Evolutionary conservation across 2,113 vertebrate genomes (phyloP), one percentile per base, ranked within the genome.

Genomic region (Pica pica): DNA sequence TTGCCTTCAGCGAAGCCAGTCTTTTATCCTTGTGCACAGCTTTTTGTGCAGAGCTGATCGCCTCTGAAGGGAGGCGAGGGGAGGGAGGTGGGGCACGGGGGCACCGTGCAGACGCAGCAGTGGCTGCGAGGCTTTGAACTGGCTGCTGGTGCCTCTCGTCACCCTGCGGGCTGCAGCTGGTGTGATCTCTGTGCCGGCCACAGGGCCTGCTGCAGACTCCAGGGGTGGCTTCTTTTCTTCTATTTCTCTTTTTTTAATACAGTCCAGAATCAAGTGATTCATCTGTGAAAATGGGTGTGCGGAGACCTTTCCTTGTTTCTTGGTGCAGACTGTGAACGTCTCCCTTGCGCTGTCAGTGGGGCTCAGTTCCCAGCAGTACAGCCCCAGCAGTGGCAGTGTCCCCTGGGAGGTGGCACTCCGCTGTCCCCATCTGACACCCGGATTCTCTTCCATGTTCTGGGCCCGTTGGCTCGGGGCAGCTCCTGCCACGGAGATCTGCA

Each of bases 371-470:
- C 35, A 28, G 31, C 9, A 0, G 5, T 8, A 2, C n/a, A 39
- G 5, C 46, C 59, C 23, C 26, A 2, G 31, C 9, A 1, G 39
- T 14, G 30, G 10, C 59, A 3, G 8, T 10, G 60, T 71, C 49
- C 37, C 10, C 12, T 0, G 5, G 11, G 18, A 13, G 20, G 52
- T 17, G 63, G 31, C 44, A 33, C 33, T 60, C 4, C 2, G 0
- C 42, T 16, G 2, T 50, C 64, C 44, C 53, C 41, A 2, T 1
- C 9, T 21, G n/a, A 11, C 64, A 39, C 22, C 6, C 6, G 0
- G 18, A 2, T 33, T 73, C 22, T 49, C 6, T 5, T 19, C 52
- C 24, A 0, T n/a, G 1, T 20, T n/a, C 5, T 21, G 28, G 20
- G 33, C 17, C 13, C 3, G 0, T 3, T 49, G 17, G 39, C 55